Evolutionary conservation across 2,113 vertebrate genomes (phyloP).

Genomic region (Nymphicus hollandicus): DNA sequence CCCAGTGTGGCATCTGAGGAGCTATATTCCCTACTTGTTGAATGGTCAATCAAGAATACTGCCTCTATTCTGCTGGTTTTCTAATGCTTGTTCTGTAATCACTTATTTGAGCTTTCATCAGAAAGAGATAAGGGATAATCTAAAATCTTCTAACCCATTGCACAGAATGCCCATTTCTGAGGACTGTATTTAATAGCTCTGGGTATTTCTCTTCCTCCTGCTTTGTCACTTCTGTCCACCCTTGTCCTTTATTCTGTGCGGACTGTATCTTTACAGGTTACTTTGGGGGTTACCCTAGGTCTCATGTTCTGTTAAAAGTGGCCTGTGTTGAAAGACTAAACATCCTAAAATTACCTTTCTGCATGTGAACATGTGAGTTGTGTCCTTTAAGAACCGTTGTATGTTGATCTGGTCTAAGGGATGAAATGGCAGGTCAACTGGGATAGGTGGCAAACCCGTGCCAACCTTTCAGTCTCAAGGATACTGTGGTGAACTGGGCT

Average conservation of each 20-base stretch:
- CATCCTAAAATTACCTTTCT: background rate
- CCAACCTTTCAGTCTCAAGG: background rate
- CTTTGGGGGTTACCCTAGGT: background rate
- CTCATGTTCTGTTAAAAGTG: background rate
- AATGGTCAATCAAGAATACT: background rate
- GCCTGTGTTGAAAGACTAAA: background rate
- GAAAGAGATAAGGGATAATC: background rate
- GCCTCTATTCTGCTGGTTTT: background rate
- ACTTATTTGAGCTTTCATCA: background rate
- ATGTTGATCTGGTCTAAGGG: background rate
- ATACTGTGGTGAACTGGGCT: rapidly evolving
- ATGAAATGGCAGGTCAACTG: background rate
- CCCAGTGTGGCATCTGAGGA: background rate
- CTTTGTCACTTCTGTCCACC: background rate
- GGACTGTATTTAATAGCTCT: background rate
- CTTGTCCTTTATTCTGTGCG: background rate
- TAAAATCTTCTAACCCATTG: background rate
- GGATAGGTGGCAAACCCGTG: background rate
- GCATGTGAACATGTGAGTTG: rapidly evolving
- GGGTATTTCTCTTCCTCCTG: background rate
- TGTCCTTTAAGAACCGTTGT: background rate
- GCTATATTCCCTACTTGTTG: background rate
- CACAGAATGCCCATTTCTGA: background rate
- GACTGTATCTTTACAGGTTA: background rate
- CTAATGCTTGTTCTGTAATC: background rate